Evolutionary conservation across 1,140 invertebrate genomes (phyloP), one percentile per base, ranked within the genome.

Genomic region (Sminthurides bifidus): DNA sequence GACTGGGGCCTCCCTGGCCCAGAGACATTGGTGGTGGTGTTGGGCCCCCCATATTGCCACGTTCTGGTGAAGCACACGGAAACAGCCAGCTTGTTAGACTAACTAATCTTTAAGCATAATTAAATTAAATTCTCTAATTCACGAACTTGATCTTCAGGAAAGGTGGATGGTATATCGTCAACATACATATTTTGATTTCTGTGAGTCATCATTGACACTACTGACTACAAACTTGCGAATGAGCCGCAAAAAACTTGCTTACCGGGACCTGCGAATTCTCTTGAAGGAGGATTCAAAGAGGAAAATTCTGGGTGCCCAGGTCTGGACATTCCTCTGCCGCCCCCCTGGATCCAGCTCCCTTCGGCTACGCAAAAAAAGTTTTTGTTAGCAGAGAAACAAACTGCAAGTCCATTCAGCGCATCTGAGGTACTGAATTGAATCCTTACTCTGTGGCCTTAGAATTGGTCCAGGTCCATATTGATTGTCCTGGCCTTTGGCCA

Each of bases 281-380:
- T 46, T 26, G 15, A 21, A 51, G 50, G 52, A 8, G 46, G 24
- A 21, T 53, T 48, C 53, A 26, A 21, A n/a, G n/a, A n/a, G 31
- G 52, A 51, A 38, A 53, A 54, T 38, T 12, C 33, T 5, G 58
- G 54, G 38, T 49, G 48, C 27, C 51, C 51, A 55, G 57, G 54
- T 58, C 58, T 56, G 40, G 46, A n/a, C 40, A 41, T 53, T 23
- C 50, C 56, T 44, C 58, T 17, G 58, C 52, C 58, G 29, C 62
- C 62, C 62, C 62, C 62, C 62, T 60, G 62, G 62, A 51, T 64
- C 62, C 62, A 64, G 55, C 62, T 64, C 62, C 58, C 62, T 64
- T 58, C 58, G 44, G 58, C 61, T 64, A 23, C 0, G 24, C 19
- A 30, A 40, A 38, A 41, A 52, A 40, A 3, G 26, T 41, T 19